Percentiles rank a stretch among this genome's conserved stretches.
These are phyloP conservation scores for Syngnathoides biaculeatus DNA, from an alignment of 2,113 vertebrate genomes.

Conservation along the genomic window DNA sequence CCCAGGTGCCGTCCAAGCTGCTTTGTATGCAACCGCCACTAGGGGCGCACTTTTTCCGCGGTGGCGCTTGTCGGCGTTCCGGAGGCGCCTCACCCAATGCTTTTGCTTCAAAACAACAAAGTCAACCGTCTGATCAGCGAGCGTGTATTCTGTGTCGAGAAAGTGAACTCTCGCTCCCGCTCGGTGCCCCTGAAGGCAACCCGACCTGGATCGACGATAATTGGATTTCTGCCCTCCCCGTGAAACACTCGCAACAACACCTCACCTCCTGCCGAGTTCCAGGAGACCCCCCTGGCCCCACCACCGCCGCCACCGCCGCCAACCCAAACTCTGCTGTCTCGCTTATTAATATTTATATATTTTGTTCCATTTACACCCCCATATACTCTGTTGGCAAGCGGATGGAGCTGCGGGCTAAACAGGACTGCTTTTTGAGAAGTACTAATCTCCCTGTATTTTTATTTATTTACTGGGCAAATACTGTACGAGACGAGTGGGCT, in stretches of 20 bases:
- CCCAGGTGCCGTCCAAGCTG: too few relatives aligned
- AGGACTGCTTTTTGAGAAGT: conserved; percentile 61
- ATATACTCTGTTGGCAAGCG: conserved; percentile 57
- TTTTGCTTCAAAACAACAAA: conserved; percentile 4
- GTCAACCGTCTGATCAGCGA: conserved; percentile 17
- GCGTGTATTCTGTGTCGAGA: conserved; percentile 26
- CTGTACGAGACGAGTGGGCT: conserved; percentile 43
- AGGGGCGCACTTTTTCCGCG: not conserved
- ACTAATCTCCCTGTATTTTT: conserved; percentile 51
- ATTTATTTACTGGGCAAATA: conserved; percentile 42
- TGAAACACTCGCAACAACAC: conserved; percentile 49
- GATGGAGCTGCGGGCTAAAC: conserved; percentile 67
- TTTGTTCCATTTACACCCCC: conserved; percentile 60
- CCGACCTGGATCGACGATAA: conserved; percentile 62
- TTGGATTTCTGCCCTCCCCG: conserved; percentile 72
- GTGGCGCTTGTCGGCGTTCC: not conserved
- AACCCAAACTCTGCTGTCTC: conserved; percentile 37
- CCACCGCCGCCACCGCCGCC: too few relatives aligned
- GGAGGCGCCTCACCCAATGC: not conserved
- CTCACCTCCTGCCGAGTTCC: conserved; percentile 60
- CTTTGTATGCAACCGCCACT: not conserved
- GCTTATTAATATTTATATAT: conserved; percentile 70
- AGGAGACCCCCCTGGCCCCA: conserved; percentile 15
- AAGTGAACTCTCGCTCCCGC: conserved; percentile 36
- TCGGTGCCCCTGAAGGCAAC: conserved; percentile 48